phyloP scores from a whole-genome alignment of 92 coral and sea anemone species.

The Metridium senile region DNA sequence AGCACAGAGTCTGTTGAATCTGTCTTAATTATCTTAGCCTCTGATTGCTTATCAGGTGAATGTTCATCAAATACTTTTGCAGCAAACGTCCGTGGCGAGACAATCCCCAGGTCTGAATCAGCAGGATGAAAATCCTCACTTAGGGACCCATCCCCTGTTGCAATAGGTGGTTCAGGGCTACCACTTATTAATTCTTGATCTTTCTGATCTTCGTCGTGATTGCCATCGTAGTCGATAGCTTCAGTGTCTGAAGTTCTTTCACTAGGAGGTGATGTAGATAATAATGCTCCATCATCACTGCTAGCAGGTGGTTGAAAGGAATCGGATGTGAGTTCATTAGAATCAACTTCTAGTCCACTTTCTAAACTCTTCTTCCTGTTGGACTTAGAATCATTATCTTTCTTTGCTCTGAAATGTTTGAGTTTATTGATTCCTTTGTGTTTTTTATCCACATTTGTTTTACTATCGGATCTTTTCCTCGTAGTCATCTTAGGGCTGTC shows the following conservation, averaged over 20 bases:
- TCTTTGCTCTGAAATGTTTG: constrained; percentile 24
- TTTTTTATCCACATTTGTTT: constrained; percentile 17
- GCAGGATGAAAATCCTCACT: constrained; percentile 15
- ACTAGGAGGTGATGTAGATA: background rate
- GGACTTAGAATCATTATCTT: constrained; percentile 18
- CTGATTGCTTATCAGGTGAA: constrained; percentile 24
- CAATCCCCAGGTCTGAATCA: background rate
- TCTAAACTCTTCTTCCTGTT: constrained; percentile 24
- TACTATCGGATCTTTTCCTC: constrained; percentile 12
- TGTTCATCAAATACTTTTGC: constrained; percentile 28
- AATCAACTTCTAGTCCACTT: constrained; percentile 12
- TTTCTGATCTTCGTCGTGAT: background rate
- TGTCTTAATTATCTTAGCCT: constrained; percentile 8
- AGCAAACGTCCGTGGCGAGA: constrained; percentile 43
- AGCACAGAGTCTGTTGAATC: constrained; percentile 64
- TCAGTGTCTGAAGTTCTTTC: background rate
- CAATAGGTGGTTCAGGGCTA: constrained; percentile 15
- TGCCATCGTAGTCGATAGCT: background rate
- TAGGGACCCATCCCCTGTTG: constrained; percentile 1
- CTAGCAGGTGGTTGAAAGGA: background rate
- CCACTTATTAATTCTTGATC: background rate
- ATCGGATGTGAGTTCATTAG: background rate
- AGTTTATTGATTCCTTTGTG: constrained; percentile 15
- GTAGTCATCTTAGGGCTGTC: constrained; percentile 5
- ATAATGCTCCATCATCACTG: background rate